Base-by-base conservation (phyloP, 92 coral and sea anemone genomes). In the Hydrozoanthus gracilis region DNA sequence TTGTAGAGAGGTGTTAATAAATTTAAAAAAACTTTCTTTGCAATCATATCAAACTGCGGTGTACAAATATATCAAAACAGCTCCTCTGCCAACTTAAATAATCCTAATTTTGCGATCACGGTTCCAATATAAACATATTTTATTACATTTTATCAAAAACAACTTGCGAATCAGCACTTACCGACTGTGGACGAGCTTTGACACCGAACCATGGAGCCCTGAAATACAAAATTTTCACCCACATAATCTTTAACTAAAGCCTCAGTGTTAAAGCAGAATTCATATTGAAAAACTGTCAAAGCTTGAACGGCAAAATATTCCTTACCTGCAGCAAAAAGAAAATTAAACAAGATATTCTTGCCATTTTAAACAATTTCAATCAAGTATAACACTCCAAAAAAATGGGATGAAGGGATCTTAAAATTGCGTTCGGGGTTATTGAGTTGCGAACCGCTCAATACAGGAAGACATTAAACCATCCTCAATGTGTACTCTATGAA, bases 401-500 rank as follows among this genome's bases (percentile, higher is more conserved):
- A 27, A 27, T 27, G 2, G 39, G 39, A 27, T 27, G 39, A 27
- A 27, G 39, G 39, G 39, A 27, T 27, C 39, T 27, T 27, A 27
- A 27, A 27, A 27, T 2, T 27, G 39, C 39, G 39, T 27, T 27
- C 39, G 39, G 39, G 39, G 2, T 27, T 80, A 62, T 17, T 52
- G 49, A 11, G 47, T 80, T 14, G 62, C 60, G 18, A 49, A 48
- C 14, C 44, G 61, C 17, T 48, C 58, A 14, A 48, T 80, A 51
- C 66, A 56, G 18, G 54, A 44, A 58, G 56, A 13, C 51, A 61
- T 45, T 35, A 66, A 58, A 67, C 52, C 55, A 49, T 80, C 73
- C 55, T 14, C 20, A 58, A 69, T 52, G 78, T 67, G 2, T 16
- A 20, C 62, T 65, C 76, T 86, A 90, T 90, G 92, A 82, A 73